Conservation (phyloP, 1,140 invertebrate species). For the Drosophila serrata region DNA sequence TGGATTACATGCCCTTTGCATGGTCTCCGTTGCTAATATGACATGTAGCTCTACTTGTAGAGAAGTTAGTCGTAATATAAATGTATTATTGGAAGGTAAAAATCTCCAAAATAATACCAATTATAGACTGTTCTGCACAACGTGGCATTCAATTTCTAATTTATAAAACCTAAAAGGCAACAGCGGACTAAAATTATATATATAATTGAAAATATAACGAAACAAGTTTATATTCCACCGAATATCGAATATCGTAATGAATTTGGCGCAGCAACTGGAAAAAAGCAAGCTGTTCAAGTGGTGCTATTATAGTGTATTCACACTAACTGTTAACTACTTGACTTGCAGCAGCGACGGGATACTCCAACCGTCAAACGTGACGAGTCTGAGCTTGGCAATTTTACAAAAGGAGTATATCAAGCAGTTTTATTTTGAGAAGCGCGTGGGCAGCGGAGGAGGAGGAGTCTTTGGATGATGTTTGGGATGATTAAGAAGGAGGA, state of each 20-base stretch:
- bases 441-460: constrained; percentile 74
- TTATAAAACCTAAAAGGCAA: not conserved
- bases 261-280: constrained; percentile 72
- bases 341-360: not conserved
- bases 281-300: constrained; percentile 61
- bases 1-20: constrained; percentile 5
- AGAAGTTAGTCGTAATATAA: not conserved
- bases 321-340: constrained; percentile 12
- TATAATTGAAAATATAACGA: constrained; percentile 1
- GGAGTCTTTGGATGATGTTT: constrained; percentile 18
- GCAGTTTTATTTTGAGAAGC: constrained; percentile 76
- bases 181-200: not conserved
- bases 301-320: constrained; percentile 25
- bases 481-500: constrained; percentile 60
- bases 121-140: not conserved
- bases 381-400: constrained; percentile 45
- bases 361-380: not conserved
- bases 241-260: constrained; percentile 66
- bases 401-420: constrained; percentile 75
- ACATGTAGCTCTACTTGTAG: not conserved
- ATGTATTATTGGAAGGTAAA: constrained; percentile 2
- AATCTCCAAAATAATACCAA: not conserved
- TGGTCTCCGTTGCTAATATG: constrained; percentile 1
- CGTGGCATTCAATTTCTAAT: not conserved
- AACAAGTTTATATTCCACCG: not conserved